phyloP scores from a whole-genome alignment of 1,140 invertebrate genomes.

The Achatina immaculata region DNA sequence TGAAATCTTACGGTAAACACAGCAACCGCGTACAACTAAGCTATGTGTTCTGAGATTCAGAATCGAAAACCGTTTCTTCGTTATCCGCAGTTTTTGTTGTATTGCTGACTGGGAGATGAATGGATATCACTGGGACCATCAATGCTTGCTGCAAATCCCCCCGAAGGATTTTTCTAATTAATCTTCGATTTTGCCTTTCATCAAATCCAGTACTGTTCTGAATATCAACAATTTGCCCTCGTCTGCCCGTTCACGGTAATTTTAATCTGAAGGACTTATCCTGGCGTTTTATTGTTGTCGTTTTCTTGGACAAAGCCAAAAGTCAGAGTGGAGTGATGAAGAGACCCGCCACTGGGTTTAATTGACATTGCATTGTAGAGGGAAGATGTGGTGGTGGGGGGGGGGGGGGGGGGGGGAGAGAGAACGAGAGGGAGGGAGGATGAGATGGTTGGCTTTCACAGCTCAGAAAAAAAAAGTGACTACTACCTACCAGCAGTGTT shows the following conservation, averaged over 20 bases:
- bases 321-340: conserved; percentile 20
- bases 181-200: conserved; percentile 37
- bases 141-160: conserved; percentile 33
- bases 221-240: conserved; percentile 34
- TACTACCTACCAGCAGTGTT: too few relatives aligned
- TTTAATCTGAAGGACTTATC: conserved; percentile 16
- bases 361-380: background rate
- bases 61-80: conserved; percentile 11
- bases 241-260: conserved; percentile 11
- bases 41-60: conserved; percentile 3
- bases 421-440: too few relatives aligned
- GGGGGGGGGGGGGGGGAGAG: too few relatives aligned
- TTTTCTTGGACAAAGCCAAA: conserved; percentile 22
- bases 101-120: conserved; percentile 1
- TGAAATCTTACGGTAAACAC: conserved; percentile 11
- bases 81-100: conserved; percentile 16
- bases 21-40: background rate
- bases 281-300: conserved; percentile 25
- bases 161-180: conserved; percentile 30
- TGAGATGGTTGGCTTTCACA: too few relatives aligned
- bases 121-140: conserved; percentile 23
- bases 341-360: background rate
- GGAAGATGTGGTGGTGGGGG: too few relatives aligned
- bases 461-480: too few relatives aligned
- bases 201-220: background rate